Evolutionary conservation across 2,797 vertebrate genomes (phyloP).

Genomic region (Urocyon cinereoargenteus): DNA sequence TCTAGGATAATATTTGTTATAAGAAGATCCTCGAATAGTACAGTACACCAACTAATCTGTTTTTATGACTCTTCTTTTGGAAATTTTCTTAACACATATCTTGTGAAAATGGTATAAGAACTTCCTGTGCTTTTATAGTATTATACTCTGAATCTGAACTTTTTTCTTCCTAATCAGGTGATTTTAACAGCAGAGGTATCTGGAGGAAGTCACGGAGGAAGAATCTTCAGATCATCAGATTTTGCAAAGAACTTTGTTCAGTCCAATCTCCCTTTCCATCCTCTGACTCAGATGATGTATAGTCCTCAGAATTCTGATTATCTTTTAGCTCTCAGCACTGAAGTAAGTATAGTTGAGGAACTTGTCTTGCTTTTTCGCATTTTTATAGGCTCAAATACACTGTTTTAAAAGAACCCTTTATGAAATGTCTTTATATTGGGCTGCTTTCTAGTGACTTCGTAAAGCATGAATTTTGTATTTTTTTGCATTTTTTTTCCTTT

Average conservation of each 20-base stretch:
- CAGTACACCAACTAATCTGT: neutral
- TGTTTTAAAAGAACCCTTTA: neutral
- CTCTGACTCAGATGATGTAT: slow-evolving; percentile 92
- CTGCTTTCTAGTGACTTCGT: slow-evolving; percentile 8
- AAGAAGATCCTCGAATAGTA: neutral
- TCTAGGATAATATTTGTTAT: neutral
- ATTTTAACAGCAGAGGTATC: slow-evolving; percentile 95
- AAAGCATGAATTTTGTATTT: neutral
- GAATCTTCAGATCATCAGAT: slow-evolving; percentile 94
- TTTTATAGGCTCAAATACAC: neutral
- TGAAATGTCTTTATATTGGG: neutral
- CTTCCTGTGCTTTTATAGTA: neutral
- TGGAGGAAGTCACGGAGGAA: slow-evolving; percentile 87
- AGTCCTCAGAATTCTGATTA: slow-evolving; percentile 89
- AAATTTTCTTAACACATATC: slow-evolving; percentile 26
- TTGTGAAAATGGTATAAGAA: neutral
- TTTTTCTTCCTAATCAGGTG: slow-evolving; percentile 88
- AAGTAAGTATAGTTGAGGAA: slow-evolving; percentile 86
- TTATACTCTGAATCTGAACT: neutral
- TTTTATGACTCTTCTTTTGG: slow-evolving; percentile 42
- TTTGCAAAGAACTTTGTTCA: slow-evolving; percentile 92
- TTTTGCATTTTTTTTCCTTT: neutral
- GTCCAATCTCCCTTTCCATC: slow-evolving; percentile 93
- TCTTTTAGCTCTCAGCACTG: slow-evolving; percentile 91
- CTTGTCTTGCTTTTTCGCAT: slow-evolving; percentile 1